Base-by-base conservation (phyloP, 2,113 vertebrate species). In the Protobothrops flavoviridis region DNA sequence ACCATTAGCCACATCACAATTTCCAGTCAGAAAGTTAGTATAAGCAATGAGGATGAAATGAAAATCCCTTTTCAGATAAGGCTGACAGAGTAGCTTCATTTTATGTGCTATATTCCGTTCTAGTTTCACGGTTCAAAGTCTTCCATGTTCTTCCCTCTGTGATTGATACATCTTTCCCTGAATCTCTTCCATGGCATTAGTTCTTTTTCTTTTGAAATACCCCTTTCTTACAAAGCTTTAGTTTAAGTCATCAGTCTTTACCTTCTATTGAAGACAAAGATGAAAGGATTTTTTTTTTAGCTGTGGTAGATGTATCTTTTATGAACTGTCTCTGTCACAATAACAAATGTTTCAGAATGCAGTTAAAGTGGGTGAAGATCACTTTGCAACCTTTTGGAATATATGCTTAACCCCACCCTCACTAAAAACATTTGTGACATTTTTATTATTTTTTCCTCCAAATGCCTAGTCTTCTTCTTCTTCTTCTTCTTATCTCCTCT, bases 201-300 rank as follows among this genome's bases (percentile, higher is more conserved):
- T 50, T 87, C 86, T 87, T 52, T 87, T 52, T 87, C 43, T 50
- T 87, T 87, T 87, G 45, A 87, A 87, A 87, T 50, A 15, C 48
- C 48, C 26, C 24, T 87, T 52, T 87, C 86, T 29, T 52, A 52
- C 86, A 50, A 87, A 87, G 26, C 48, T 29, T 87, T 50, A 52
- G 23, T 87, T 48, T 52, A 52, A 87, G 48, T 29, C 45, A 87
- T 87, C 26, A 87, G 23, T 81, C 33, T 39, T 81, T 81, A 81
- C 33, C 69, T 87, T 87, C 45, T 50, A 15, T 52, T 50, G 45
- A 87, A 50, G 48, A 87, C 48, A 52, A 87, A 48, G 48, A 88
- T 55, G 50, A 88, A 53, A 53, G 15, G 50, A 55, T 88, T 48
- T 87, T 48, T 45, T 48, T 87, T 52, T 52, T 3, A 87, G 15